Conservation (phyloP, 2,797 vertebrate genomes). For the Dromococcyx pavoninus region DNA sequence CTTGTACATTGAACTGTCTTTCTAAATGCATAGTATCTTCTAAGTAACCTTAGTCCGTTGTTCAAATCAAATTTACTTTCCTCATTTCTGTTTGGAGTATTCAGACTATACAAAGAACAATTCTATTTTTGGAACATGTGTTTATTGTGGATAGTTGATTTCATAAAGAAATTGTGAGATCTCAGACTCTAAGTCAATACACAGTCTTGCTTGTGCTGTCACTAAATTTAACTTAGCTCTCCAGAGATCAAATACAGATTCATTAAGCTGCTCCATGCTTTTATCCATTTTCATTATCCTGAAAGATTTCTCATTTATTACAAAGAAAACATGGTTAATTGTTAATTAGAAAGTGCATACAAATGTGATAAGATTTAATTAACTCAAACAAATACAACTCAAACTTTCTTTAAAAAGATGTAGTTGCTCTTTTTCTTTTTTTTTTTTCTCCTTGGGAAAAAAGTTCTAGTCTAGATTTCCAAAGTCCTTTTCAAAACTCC, state of each 20-base stretch:
- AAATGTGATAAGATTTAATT: conserved; percentile 70
- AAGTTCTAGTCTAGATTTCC: neutral
- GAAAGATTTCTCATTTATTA: conserved; percentile 64
- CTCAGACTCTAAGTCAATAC: neutral
- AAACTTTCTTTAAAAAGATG: conserved; percentile 46
- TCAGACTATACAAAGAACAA: neutral
- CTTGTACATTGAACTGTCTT: neutral
- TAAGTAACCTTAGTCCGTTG: neutral
- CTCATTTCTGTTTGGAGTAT: neutral
- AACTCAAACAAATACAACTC: conserved; percentile 58
- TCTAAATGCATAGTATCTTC: neutral
- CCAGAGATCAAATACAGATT: conserved; percentile 54
- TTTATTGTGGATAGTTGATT: neutral
- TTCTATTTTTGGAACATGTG: neutral
- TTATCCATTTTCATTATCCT: conserved; percentile 40
- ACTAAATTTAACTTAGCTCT: conserved; percentile 44
- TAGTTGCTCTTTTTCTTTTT: neutral
- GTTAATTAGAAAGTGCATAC: conserved; percentile 62
- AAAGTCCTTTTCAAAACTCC: neutral
- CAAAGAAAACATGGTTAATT: conserved; percentile 66
- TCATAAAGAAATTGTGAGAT: conserved; percentile 7
- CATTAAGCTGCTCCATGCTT: conserved; percentile 21
- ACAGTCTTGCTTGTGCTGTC: neutral
- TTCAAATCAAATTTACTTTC: neutral
- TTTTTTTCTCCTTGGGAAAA: neutral